Evolutionary conservation across 2,113 vertebrate species (phyloP).

Genomic region (Cygnus buccinator): DNA sequence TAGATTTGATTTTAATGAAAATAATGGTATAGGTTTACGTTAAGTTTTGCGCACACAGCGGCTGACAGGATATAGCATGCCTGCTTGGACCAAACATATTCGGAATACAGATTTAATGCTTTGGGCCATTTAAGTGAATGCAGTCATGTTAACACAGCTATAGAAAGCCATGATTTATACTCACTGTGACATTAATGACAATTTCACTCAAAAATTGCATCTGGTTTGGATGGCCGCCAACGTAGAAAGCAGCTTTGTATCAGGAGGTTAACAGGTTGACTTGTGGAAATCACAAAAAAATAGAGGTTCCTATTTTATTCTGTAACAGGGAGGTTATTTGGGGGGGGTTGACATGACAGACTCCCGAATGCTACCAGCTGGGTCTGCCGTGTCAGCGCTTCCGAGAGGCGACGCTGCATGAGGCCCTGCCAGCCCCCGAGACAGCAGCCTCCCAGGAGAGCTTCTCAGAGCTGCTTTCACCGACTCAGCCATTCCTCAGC

Average conservation of each 20-base stretch:
- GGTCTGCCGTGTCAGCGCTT: not conserved
- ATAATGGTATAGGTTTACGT: not conserved
- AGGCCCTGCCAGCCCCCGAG: not conserved
- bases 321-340: not conserved
- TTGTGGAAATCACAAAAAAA: not conserved
- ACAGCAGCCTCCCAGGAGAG: not conserved
- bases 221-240: not conserved
- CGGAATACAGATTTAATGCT: not conserved
- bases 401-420: not conserved
- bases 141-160: not conserved
- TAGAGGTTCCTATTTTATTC: not conserved
- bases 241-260: not conserved
- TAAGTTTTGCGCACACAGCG: not conserved
- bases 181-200: not conserved
- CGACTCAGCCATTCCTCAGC: not conserved
- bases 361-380: not conserved
- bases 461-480: not conserved
- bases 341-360: not conserved
- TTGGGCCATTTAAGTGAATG: not conserved
- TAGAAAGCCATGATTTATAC: not conserved
- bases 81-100: not conserved
- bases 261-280: fast-evolving
- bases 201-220: not conserved
- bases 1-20: not conserved
- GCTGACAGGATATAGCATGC: not conserved